A percentile compares a stretch with the other conserved stretches of the same genome.
Conservation (phyloP, 2,797 vertebrate genomes). For the Pseudomugil tenellus region DNA sequence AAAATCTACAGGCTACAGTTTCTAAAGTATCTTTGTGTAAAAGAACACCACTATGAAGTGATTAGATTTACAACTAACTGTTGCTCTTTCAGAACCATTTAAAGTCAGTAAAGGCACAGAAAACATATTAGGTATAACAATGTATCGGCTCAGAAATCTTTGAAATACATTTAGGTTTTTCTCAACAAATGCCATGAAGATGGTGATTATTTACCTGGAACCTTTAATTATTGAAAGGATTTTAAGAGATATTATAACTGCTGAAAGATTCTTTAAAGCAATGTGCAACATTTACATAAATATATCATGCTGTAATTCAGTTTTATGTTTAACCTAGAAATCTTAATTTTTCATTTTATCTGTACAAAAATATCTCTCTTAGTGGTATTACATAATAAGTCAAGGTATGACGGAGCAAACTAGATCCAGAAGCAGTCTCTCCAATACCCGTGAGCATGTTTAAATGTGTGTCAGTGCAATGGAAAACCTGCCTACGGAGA, state of each 20-base stretch:
- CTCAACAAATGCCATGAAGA: background rate
- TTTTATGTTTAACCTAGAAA: background rate
- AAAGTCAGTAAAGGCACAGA: background rate
- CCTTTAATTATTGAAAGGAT: background rate
- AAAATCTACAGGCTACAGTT: background rate
- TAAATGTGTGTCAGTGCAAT: conserved; percentile 32
- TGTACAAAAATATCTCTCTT: background rate
- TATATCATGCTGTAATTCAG: background rate
- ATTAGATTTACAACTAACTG: too few relatives aligned
- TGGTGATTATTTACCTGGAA: background rate
- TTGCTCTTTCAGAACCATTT: too few relatives aligned
- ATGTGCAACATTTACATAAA: background rate
- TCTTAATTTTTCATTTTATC: background rate
- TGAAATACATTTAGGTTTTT: too few relatives aligned
- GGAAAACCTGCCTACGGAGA: conserved; percentile 28
- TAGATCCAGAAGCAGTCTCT: background rate
- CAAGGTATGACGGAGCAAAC: background rate
- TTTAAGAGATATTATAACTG: background rate
- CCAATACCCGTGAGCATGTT: background rate
- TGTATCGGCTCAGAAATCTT: background rate
- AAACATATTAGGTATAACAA: background rate
- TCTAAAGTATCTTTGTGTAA: background rate
- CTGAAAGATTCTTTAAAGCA: background rate
- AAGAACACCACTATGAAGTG: too few relatives aligned
- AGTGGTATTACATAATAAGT: background rate